Base-by-base conservation (phyloP, 92 coral and sea anemone genomes). In the Bergia puertoricense region DNA sequence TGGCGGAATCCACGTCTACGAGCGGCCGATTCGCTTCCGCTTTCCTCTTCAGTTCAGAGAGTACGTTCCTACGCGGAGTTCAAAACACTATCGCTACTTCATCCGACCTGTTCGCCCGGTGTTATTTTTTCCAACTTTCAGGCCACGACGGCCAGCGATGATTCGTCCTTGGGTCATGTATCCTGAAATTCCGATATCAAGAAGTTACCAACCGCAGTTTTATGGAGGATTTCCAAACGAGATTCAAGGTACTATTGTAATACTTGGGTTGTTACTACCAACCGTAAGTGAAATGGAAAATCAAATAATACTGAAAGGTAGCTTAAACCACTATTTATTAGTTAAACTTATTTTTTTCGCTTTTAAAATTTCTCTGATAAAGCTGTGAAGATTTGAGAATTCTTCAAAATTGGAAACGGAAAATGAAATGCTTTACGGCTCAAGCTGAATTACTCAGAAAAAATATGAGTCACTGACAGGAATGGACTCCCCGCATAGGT, bases 41-140 rank as follows among this genome's bases (percentile, higher is more conserved):
- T 48, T 69, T 41, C 87, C 87, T 23, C 18, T 44, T 69, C 87
- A 72, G 87, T 84, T 84, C 44, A 46, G 87, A 72, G 45, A 71
- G 48, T 84, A 84, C 30, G n/a, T 72, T 11, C 87, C 87, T 6
- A 68, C 87, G 45, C 54, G 44, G 6, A 36, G 79, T 30, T 79
- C 43, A 1, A 74, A 20, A 11, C 72, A 13, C 48, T 75, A 84
- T n/a, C 87, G 79, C 22, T 84, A 69, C 67, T 69, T 6, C 36
- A 46, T 84, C n/a, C 65, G 79, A 71, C 87, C 59, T 30, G 40
- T 84, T 48, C 87, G 87, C 44, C 87, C 87, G 37, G 6, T 84
- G 78, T 22, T 84, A 37, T 48, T 84, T 48, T 46, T 69, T 7
- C 87, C 87, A 39, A 45, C 54, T 46, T 72, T 45, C 43, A 84